Evolutionary conservation across 1,140 invertebrate species (phyloP).

Genomic region (Xylocopa sonorina): DNA sequence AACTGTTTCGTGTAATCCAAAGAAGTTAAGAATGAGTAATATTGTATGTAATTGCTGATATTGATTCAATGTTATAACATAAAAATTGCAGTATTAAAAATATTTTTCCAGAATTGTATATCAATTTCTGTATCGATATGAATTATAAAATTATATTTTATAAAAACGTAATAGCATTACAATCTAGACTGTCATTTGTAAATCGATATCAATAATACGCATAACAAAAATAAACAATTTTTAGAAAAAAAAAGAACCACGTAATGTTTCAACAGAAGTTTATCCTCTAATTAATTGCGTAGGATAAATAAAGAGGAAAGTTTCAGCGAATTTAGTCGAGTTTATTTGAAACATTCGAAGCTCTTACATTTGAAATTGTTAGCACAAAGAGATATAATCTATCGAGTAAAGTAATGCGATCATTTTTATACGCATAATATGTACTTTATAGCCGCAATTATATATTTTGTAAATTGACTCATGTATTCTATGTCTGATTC

Average conservation of each 20-base stretch:
- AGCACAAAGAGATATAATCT: too few species aligned
- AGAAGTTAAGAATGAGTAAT: neutral
- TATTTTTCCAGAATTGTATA: slow-evolving; percentile 9
- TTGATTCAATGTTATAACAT: slow-evolving; percentile 6
- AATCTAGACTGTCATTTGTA: slow-evolving; percentile 6
- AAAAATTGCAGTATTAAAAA: slow-evolving; percentile 19
- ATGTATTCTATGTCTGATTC: too few species aligned
- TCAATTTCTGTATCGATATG: neutral
- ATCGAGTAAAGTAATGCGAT: too few species aligned
- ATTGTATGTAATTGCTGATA: slow-evolving; percentile 7
- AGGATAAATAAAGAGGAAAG: neutral
- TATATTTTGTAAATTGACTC: too few species aligned
- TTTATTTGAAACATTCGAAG: too few species aligned
- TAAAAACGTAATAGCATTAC: neutral
- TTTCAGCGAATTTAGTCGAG: slow-evolving; percentile 9
- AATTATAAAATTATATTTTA: slow-evolving; percentile 19
- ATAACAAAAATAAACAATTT: neutral
- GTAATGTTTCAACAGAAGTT: too few species aligned
- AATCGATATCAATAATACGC: neutral
- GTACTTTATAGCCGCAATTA: too few species aligned
- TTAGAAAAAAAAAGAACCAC: neutral
- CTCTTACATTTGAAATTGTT: too few species aligned
- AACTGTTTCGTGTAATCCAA: slow-evolving; percentile 18
- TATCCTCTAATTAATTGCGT: slow-evolving; percentile 11
- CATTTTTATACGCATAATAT: too few species aligned